phyloP scores from a whole-genome alignment of 1,140 invertebrate species.

The Saccostrea glomerata region DNA sequence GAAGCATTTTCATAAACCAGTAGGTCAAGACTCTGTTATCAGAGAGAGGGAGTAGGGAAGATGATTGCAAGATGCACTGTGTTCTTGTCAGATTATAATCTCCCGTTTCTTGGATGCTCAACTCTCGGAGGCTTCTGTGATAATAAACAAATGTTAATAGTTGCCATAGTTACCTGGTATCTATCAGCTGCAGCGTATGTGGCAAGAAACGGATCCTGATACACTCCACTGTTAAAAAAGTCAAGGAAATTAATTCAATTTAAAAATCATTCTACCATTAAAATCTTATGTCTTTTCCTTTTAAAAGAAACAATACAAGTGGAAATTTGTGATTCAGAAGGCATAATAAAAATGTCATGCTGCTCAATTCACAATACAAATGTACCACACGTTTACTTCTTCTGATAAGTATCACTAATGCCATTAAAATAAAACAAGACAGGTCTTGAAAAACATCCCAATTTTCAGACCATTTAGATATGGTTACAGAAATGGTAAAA shows the following conservation, averaged over 20 bases:
- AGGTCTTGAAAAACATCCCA: constrained; percentile 28
- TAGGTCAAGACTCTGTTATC: constrained; percentile 25
- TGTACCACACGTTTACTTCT: constrained; percentile 19
- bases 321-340: constrained; percentile 7
- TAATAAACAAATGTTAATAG: constrained; percentile 34
- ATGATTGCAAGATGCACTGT: constrained; percentile 20
- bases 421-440: constrained; percentile 38
- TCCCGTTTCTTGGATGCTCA: constrained; percentile 26
- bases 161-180: constrained; percentile 85
- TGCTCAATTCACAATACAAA: constrained; percentile 34
- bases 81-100: constrained; percentile 21
- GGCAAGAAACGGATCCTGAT: constrained; percentile 93
- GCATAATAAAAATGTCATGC: constrained; percentile 20
- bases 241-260: constrained; percentile 37
- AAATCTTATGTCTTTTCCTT: not conserved
- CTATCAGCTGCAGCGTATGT: constrained; percentile 86
- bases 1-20: constrained; percentile 4
- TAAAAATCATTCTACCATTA: not conserved
- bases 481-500: constrained; percentile 23
- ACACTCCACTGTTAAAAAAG: constrained; percentile 85
- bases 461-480: constrained; percentile 31
- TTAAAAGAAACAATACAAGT: not conserved
- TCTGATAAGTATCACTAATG: constrained; percentile 33
- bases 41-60: not conserved
- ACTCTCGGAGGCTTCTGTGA: not conserved